Base-by-base conservation (phyloP, 2,797 vertebrate species). In the Novumbra hubbsi region DNA sequence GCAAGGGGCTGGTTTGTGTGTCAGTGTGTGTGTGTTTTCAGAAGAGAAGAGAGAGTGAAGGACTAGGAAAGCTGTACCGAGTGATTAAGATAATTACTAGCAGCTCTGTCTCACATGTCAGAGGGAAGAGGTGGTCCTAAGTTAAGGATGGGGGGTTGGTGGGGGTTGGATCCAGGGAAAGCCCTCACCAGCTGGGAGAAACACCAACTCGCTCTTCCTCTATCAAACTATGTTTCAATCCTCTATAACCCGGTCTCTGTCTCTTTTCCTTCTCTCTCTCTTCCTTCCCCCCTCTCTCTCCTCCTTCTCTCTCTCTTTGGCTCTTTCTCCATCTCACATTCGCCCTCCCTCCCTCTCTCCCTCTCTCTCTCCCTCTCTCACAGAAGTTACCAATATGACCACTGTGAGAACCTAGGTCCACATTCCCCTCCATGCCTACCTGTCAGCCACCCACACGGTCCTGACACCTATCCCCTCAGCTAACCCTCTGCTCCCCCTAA, bases 41-140 rank as follows among this genome's bases (percentile, higher is more conserved):
- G 21, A 24, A 60, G 55, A 27, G 55, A 60, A 21, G 66, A 63
- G 70, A 55, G 38, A 30, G 52, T 45, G 34, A 65, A 67, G 75
- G 41, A 62, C 70, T 52, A 57, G 76, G 24, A 60, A 60, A 60
- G 73, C 71, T 81, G 69, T 74, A 77, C 72, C 75, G 80, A 62
- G 74, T 78, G 78, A 85, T 83, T 82, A 82, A 82, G 80, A 83
- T 80, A 82, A 85, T 85, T 81, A 83, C 77, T 77, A 55, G 68
- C 65, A 71, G 71, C 70, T 75, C 74, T 45, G 84, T 80, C 78
- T 81, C 77, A 78, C 73, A 72, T 77, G 78, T 81, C 81, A 80
- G 55, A 41, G 62, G 74, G 55, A 63, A 70, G 75, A 41, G 55
- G 55, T 57, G 55, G 55, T 24, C 21, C n/a, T 57, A 16, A 48